Evolutionary conservation across 1,140 invertebrate species (phyloP), one percentile per base, ranked within the genome.

Genomic region (Venturia canescens): DNA sequence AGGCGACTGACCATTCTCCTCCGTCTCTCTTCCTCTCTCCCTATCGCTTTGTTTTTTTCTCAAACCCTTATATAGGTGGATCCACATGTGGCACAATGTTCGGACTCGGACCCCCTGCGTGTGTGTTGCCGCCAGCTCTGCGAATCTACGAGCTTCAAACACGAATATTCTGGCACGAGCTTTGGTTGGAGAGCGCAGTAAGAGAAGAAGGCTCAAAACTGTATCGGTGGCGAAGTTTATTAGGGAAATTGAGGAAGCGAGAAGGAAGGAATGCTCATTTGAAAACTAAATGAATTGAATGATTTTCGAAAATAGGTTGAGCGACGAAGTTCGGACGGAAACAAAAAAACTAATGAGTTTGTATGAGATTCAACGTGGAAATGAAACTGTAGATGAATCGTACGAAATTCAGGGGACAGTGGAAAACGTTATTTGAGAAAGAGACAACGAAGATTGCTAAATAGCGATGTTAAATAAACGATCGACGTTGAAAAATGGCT

Each of bases 71-170:
- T 21, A 31, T n/a, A 29, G 44, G 72, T 31, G 16, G 29, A 71
- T 34, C 84, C 87, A 86, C 88, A 88, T 87, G 86, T 85, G 87
- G 89, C 83, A 91, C 89, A 90, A 89, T 90, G 89, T 90, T 86
- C 86, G 83, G 82, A 85, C 83, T 83, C 81, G 86, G 76, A 82
- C 85, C 84, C 72, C 84, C 79, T 74, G 76, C 80, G 63, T 67
- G 82, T 82, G n/a, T n/a, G 80, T 60, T 83, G 79, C 85, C 83
- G 80, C 71, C 79, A 76, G 82, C 83, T 72, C 83, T 82, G 79
- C 83, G 79, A 82, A 82, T 84, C 85, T 81, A 76, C 85, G 86
- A 85, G 72, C 53, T 60, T 77, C 15, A 34, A 31, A 21, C 75
- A 77, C 75, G 75, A 77, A 44, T 23, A 3, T 23, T 44, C 13